Conservation (phyloP, 1,140 invertebrate genomes). For the Akabosia matsudoensis region DNA sequence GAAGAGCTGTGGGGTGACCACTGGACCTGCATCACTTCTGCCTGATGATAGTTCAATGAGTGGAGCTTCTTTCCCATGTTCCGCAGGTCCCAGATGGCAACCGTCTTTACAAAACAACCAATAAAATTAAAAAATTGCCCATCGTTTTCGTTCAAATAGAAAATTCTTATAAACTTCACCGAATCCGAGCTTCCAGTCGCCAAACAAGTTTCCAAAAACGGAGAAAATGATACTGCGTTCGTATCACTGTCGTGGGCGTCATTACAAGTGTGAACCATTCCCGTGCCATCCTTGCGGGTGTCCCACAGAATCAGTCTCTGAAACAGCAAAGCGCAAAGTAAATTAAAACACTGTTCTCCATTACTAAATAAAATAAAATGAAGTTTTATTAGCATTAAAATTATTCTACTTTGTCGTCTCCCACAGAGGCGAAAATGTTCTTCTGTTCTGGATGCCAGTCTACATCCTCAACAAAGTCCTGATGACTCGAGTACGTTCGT, state of each 20-base stretch:
- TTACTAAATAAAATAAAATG: not conserved
- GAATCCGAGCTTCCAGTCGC: not conserved
- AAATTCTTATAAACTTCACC: not conserved
- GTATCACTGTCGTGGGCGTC: slow-evolving; percentile 5
- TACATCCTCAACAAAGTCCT: slow-evolving; percentile 9
- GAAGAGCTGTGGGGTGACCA: not conserved
- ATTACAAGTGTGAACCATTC: not conserved
- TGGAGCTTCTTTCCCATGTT: not conserved
- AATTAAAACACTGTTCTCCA: not conserved
- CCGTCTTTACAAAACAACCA: not conserved
- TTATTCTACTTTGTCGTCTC: slow-evolving; percentile 10
- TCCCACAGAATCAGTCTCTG: slow-evolving; percentile 22
- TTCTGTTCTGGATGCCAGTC: not conserved
- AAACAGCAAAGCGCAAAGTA: not conserved
- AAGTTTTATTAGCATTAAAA: not conserved
- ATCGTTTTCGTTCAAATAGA: not conserved
- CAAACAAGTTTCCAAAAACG: not conserved
- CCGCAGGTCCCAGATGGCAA: not conserved
- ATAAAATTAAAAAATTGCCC: not conserved
- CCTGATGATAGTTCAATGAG: not conserved
- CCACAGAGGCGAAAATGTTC: not conserved
- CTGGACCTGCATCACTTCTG: not conserved
- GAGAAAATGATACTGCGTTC: slow-evolving; percentile 4
- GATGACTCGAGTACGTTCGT: not conserved
- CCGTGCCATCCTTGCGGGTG: not conserved